phyloP scores from a whole-genome alignment of 2,888 invertebrate species.

The Hybos culiciformis region DNA sequence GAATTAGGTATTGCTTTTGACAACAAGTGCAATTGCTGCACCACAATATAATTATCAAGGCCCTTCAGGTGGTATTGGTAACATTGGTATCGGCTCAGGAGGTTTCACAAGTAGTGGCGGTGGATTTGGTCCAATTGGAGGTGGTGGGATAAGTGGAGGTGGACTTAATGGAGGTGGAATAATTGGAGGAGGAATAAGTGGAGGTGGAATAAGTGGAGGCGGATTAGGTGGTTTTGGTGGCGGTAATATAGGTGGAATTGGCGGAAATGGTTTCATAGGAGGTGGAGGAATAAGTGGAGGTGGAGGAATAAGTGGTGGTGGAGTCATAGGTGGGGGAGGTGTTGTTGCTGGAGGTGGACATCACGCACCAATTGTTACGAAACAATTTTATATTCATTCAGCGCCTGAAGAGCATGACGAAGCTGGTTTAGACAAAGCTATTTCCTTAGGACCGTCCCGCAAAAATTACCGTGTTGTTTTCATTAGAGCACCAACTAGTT shows the following conservation, averaged over 20 bases:
- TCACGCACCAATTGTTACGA: slow-evolving; percentile 21
- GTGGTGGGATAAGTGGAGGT: background rate
- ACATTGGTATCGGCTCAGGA: slow-evolving; percentile 13
- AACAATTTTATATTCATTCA: slow-evolving; percentile 34
- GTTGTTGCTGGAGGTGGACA: slow-evolving; percentile 2
- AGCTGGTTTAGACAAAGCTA: slow-evolving; percentile 28
- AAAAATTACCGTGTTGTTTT: slow-evolving; percentile 35
- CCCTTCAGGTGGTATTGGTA: background rate
- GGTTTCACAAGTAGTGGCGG: background rate
- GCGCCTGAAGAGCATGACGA: slow-evolving; percentile 32
- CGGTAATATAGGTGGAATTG: slow-evolving; percentile 3
- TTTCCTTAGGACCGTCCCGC: slow-evolving; percentile 31
- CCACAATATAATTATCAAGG: slow-evolving; percentile 2
- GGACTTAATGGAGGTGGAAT: background rate
- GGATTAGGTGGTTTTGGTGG: slow-evolving; percentile 3
- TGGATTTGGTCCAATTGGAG: background rate
- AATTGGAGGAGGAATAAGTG: too few species aligned
- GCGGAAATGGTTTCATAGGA: slow-evolving; percentile 14
- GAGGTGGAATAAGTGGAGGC: slow-evolving; percentile 13
- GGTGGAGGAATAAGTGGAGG: slow-evolving; percentile 10
- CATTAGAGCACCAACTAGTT: slow-evolving; percentile 31
- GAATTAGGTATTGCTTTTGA: background rate
- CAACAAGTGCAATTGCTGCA: background rate
- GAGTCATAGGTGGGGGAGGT: background rate
- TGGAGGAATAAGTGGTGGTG: slow-evolving; percentile 4